A percentile compares a stretch with the other conserved stretches of the same genome.
Evolutionary conservation across 1,140 invertebrate species (phyloP).

Genomic region (Temnothorax curvispinosus): DNA sequence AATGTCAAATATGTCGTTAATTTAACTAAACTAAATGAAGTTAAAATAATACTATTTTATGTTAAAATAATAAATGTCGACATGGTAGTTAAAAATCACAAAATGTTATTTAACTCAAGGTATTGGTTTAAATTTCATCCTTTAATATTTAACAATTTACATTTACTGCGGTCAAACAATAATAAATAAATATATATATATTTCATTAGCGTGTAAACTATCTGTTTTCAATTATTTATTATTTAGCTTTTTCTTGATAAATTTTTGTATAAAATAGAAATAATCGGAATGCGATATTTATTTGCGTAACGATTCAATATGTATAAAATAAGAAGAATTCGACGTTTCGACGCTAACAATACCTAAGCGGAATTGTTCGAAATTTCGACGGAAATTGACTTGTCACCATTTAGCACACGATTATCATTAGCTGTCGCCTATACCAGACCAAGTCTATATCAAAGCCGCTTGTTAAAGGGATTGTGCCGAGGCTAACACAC

Average conservation of each 20-base stretch:
- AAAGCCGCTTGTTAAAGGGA: slow-evolving; percentile 23
- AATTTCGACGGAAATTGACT: not conserved
- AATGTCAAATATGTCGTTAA: too few species aligned
- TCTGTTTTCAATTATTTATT: not conserved
- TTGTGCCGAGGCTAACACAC: slow-evolving; percentile 2
- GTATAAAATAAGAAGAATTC: not conserved
- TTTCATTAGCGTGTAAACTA: too few species aligned
- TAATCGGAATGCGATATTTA: not conserved
- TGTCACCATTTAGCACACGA: not conserved
- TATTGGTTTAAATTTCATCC: too few species aligned
- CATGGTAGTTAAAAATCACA: too few species aligned
- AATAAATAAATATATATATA: too few species aligned
- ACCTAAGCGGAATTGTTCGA: not conserved
- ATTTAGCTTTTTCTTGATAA: not conserved
- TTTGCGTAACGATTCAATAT: not conserved
- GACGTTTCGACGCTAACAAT: not conserved
- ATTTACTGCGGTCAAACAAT: too few species aligned
- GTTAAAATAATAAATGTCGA: too few species aligned
- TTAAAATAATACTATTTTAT: too few species aligned
- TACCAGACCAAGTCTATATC: not conserved
- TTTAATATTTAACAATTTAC: too few species aligned
- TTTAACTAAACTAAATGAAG: too few species aligned
- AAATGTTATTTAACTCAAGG: too few species aligned
- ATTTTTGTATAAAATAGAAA: not conserved
- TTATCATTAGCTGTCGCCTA: not conserved